Evolutionary conservation across 1,140 invertebrate genomes (phyloP), one percentile per base, ranked within the genome.

Genomic region (Tetramorium simillimum): DNA sequence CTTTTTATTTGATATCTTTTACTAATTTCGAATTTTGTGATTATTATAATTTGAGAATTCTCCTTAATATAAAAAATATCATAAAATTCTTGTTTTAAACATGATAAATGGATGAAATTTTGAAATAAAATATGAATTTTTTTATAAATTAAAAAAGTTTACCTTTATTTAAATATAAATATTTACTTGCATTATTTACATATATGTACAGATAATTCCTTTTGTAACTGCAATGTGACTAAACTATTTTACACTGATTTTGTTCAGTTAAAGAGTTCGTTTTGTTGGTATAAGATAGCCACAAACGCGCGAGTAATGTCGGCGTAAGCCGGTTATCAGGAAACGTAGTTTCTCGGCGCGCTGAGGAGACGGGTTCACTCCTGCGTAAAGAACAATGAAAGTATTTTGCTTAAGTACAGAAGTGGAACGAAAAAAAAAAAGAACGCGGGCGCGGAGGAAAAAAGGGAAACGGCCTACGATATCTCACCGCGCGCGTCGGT

Each of bases 351-450:
- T 70, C 51, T 86, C 28, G 37, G 16, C n/a, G 12, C 49, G 21
- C 16, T 14, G 16, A 70, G 10, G 12, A 81, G 63, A 24, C 65
- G 14, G 21, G 16, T 58, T 51, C 56, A 12, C 28, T 72, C 33
- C n/a, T 28, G 58, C 53, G 18, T 85, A 28, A 73, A 77, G 37
- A 46, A 46, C 33, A 62, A 73, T 24, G 28, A 33, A 69, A 82
- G 77, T 81, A 86, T 90, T 91, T 90, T 67, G 72, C 84, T 76
- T 90, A 89, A 69, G 77, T 51, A 65, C 24, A 78, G 37, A 90
- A 90, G 85, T 90, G 86, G 89, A 89, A 87, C 89, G n/a, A n/a
- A n/a, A 88, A 87, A 84, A 84, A 86, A 73, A 72, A 78, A 49
- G 33, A 78, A 33, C 3, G 33, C 33, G 33, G 33, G 21, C 40